Evolutionary conservation across 2,113 vertebrate genomes (phyloP).

Genomic region (Crotalus horridus): DNA sequence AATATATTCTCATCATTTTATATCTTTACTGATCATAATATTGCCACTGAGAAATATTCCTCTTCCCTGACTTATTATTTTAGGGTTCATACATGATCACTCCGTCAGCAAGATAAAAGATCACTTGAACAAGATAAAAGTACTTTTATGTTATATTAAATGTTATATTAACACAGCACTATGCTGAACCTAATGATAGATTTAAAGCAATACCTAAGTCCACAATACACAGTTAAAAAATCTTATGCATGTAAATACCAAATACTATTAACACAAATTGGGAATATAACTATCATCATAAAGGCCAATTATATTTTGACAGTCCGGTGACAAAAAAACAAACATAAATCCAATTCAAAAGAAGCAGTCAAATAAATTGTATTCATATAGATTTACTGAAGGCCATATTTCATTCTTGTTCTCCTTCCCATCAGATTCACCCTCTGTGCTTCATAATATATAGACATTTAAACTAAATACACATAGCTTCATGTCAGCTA

Average conservation of each 20-base stretch:
- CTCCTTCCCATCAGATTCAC: not conserved
- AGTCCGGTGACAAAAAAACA: not conserved
- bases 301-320: not conserved
- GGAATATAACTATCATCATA: not conserved
- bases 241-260: not conserved
- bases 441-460: not conserved
- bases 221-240: not conserved
- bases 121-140: conserved; percentile 16
- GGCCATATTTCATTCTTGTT: not conserved
- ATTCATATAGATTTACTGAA: not conserved
- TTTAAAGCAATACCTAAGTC: not conserved
- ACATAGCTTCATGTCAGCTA: not conserved
- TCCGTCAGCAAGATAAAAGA: conserved; percentile 28
- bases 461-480: not conserved
- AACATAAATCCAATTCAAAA: not conserved
- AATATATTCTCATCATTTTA: conserved; percentile 59
- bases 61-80: conserved; percentile 41
- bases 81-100: conserved; percentile 31
- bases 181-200: not conserved
- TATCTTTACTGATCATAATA: conserved; percentile 45
- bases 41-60: conserved; percentile 34
- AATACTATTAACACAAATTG: not conserved
- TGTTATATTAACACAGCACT: not conserved
- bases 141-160: not conserved
- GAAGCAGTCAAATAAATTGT: not conserved